Base-by-base conservation (phyloP, 2,888 invertebrate genomes). In the Sturmia bella region DNA sequence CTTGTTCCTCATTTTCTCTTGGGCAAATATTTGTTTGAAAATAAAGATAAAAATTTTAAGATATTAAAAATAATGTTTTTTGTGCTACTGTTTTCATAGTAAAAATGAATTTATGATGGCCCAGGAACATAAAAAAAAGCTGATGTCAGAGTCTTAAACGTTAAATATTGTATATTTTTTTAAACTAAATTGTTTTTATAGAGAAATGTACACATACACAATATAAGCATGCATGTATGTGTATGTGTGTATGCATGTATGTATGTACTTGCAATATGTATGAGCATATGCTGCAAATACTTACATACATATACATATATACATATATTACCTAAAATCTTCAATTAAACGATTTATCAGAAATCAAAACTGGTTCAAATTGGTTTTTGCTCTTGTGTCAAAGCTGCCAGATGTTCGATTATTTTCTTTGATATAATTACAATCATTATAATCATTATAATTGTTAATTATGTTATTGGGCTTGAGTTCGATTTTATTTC, bases 101-200 rank as follows among this genome's bases (percentile, higher is more conserved):
- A 27, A 54, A 73, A 19, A 63, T 63, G 21, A 37, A 54, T 73
- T 73, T 63, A 73, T 63, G 61, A 43, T 19, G 27, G 12, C 13
- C 12, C 27, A 39, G 27, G 41, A 72, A 52, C 59, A 72, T 39
- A 41, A 57, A 57, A 57, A 41, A 57, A 57, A 57, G 17, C 24
- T 59, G 50, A 59, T 48, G 59, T 57, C 48, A 59, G 59, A 27
- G 3, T 27, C 27, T 3, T 21, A 41, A 45, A 56, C 19, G 17
- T 52, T 19, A 56, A 17, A 50, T 41, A n/a, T n/a, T n/a, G n/a
- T n/a, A 72, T 43, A 72, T 72, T 72, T 59, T 3, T 63, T 73
- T 43, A 39, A n/a, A 70, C 15, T 52, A 73, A 63, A 52, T 52
- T 73, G 21, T 43, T 43, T 61, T 9, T 43, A 43, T 27, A 27